These are phyloP conservation scores for Seriola dumerili DNA, from an alignment of 2,113 vertebrate genomes.

Conservation along the genomic window DNA sequence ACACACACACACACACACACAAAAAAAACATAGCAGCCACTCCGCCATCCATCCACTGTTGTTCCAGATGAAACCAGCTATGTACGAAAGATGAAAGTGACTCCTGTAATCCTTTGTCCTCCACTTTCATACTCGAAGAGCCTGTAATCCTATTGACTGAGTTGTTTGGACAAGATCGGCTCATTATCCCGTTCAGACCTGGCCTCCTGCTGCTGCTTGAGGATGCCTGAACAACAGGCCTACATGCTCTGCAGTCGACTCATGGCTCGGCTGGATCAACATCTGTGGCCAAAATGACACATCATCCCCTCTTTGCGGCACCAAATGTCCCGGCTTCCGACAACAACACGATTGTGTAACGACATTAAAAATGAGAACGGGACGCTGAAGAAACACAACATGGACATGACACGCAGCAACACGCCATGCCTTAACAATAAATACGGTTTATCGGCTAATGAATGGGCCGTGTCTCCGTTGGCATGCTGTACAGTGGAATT, in stretches of 20 bases:
- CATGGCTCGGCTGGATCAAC: conserved; percentile 52
- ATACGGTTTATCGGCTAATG: conserved; percentile 36
- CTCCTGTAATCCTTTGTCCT: conserved; percentile 12
- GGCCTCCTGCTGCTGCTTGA: conserved; percentile 48
- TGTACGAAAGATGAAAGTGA: neutral
- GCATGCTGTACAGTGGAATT: conserved; percentile 49
- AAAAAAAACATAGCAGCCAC: neutral
- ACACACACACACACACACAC: neutral
- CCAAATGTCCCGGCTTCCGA: conserved; percentile 36
- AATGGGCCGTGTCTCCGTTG: conserved; percentile 61
- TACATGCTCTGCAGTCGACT: conserved; percentile 57
- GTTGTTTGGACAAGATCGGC: conserved; percentile 57
- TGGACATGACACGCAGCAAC: neutral
- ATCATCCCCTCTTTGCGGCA: conserved; percentile 49
- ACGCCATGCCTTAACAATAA: conserved; percentile 11
- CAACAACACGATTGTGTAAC: conserved; percentile 59
- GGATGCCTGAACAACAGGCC: conserved; percentile 61
- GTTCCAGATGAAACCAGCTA: neutral
- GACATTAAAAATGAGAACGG: conserved; percentile 33
- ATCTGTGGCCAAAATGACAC: conserved; percentile 71
- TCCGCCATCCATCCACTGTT: neutral
- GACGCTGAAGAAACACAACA: neutral
- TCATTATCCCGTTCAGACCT: conserved; percentile 39
- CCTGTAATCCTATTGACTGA: conserved; percentile 17
- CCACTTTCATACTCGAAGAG: conserved; percentile 5